Percentiles rank a stretch among this genome's conserved stretches.
phyloP scores from a whole-genome alignment of 2,113 vertebrate species.

The Osmerus eperlanus region DNA sequence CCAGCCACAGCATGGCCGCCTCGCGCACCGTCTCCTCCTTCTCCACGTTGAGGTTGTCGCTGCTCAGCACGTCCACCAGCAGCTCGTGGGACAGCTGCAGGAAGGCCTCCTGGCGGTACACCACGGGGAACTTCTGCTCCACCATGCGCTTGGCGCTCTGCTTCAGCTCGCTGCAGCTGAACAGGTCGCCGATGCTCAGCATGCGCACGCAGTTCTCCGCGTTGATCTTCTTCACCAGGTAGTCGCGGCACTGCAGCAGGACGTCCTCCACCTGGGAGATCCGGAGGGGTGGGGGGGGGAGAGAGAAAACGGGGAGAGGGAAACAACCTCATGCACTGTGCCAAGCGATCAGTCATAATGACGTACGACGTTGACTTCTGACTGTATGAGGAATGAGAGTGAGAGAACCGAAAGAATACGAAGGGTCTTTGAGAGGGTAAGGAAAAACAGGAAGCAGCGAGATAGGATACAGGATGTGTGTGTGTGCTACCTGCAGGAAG shows the following conservation, averaged over 20 bases:
- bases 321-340: background rate
- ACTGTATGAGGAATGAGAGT: background rate
- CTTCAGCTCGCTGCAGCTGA: slow-evolving; percentile 96
- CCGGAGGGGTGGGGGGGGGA: slow-evolving; percentile 21
- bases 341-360: too few species aligned
- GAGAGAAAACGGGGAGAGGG: background rate
- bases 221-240: slow-evolving; percentile 97
- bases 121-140: slow-evolving; percentile 95
- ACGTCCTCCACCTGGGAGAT: slow-evolving; percentile 89
- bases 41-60: slow-evolving; percentile 98
- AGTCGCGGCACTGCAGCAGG: slow-evolving; percentile 87
- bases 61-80: slow-evolving; percentile 94
- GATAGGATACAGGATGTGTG: background rate
- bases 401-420: background rate
- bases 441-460: background rate
- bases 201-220: slow-evolving; percentile 96
- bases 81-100: slow-evolving; percentile 95
- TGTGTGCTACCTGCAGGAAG: slow-evolving; percentile 87
- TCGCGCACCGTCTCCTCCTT: slow-evolving; percentile 98
- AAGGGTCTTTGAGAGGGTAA: background rate
- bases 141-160: slow-evolving; percentile 97
- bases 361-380: too few species aligned
- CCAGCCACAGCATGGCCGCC: slow-evolving; percentile 97
- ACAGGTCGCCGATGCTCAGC: slow-evolving; percentile 93
- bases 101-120: slow-evolving; percentile 94